phyloP scores from a whole-genome alignment of 2,113 vertebrate genomes.

The Muscicapa adusta region DNA sequence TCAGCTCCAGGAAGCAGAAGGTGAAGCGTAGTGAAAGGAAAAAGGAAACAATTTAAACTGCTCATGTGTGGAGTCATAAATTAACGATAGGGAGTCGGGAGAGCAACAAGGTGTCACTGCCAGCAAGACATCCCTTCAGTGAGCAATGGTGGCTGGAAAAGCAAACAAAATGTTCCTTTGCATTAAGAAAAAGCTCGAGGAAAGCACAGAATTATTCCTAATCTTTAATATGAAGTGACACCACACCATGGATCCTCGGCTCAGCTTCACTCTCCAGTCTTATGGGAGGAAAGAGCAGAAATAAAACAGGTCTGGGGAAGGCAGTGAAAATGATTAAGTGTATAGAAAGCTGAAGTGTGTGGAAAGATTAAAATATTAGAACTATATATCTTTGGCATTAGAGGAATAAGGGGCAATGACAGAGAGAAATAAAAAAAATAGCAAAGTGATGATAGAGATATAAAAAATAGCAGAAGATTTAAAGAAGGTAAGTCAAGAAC shows the following conservation, averaged over 20 bases:
- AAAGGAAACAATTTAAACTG: background rate
- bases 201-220: background rate
- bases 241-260: background rate
- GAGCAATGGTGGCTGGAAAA: background rate
- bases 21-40: background rate
- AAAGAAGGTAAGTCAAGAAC: background rate
- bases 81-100: background rate
- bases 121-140: background rate
- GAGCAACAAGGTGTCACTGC: background rate
- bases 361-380: constrained; percentile 37
- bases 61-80: background rate
- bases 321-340: constrained; percentile 17
- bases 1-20: background rate
- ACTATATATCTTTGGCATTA: background rate
- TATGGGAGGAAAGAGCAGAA: background rate
- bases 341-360: background rate
- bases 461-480: background rate
- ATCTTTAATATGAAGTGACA: background rate
- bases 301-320: background rate
- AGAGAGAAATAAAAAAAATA: background rate
- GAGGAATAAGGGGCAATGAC: background rate
- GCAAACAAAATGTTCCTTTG: background rate
- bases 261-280: background rate
- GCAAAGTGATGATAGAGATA: background rate
- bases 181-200: background rate